A percentile compares a stretch with the other conserved stretches of the same genome.
Evolutionary conservation across 2,888 invertebrate species (phyloP).

Genomic region (Branchipolynoe longqiensis): DNA sequence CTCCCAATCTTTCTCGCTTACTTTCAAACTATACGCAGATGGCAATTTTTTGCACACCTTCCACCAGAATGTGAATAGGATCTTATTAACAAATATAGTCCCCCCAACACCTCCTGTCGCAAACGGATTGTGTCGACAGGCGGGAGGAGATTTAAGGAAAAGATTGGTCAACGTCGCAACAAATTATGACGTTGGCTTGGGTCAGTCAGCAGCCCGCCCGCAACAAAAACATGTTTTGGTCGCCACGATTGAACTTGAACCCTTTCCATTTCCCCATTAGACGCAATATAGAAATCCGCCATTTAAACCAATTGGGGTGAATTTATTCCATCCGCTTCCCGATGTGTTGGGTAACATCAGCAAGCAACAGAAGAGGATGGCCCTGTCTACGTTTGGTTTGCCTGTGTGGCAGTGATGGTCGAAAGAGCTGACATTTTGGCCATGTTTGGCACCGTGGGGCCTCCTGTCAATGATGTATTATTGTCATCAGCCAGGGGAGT

Average conservation of each 20-base stretch:
- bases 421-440: constrained; percentile 51
- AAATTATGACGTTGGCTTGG: background rate
- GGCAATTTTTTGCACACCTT: too few relatives aligned
- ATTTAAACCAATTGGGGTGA: too few relatives aligned
- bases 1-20: too few relatives aligned
- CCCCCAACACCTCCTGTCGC: too few relatives aligned
- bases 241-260: background rate
- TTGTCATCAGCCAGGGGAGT: constrained; percentile 29
- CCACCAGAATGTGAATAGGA: too few relatives aligned
- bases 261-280: background rate
- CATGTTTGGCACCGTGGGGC: constrained; percentile 50
- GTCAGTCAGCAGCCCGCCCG: background rate
- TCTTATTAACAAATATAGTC: too few relatives aligned
- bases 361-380: background rate
- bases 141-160: too few relatives aligned
- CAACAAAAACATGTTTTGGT: constrained; percentile 21
- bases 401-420: background rate
- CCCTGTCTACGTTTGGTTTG: background rate
- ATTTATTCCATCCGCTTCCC: too few relatives aligned
- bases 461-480: constrained; percentile 54
- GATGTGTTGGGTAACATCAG: constrained; percentile 21
- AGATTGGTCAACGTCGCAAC: background rate
- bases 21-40: too few relatives aligned
- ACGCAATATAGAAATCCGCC: too few relatives aligned
- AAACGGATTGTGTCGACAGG: too few relatives aligned